Evolutionary conservation across 1,140 invertebrate species (phyloP), one percentile per base, ranked within the genome.

Genomic region (Pararge aegeria): DNA sequence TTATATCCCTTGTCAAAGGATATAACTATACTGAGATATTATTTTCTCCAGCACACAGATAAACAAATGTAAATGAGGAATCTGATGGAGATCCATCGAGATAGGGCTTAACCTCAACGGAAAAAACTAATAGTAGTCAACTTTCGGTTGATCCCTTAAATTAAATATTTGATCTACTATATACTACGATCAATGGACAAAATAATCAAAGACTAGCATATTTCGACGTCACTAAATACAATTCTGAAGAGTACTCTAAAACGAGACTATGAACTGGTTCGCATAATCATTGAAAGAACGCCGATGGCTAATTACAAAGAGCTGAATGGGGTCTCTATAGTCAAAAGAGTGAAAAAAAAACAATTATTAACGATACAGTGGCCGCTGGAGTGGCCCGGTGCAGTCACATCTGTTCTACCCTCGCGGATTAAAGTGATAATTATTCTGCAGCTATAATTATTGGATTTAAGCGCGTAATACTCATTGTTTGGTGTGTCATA

Each of bases 281-380:
- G 68, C 77, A 77, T 68, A 71, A 75, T 79, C 80, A 86, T 88
- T 84, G 64, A 75, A 75, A 73, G 77, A 85, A 80, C 73, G 65
- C 71, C 75, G 64, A 82, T 83, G 72, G 82, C 80, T 89, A 89
- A 89, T 89, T 89, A 89, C 86, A 86, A 87, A 87, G 78, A 64
- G 55, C 75, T 77, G 80, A 83, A 81, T 84, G 73, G 83, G 80
- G 75, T 75, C 81, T 81, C 73, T 80, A 34, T 34, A 78, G 75
- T 80, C 62, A 81, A 84, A 78, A 78, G 68, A 74, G 70, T 73
- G 64, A 75, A 83, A 83, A 77, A 83, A 83, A 68, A 82, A 80
- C 79, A 81, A 87, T 87, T 85, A 85, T 88, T 74, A 80, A 88
- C 85, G 85, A 81, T 79, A 87, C 86, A 89, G 76, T 86, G 83